Evolutionary conservation across 2,797 vertebrate species (phyloP).

Genomic region (Alfaro cultratus): DNA sequence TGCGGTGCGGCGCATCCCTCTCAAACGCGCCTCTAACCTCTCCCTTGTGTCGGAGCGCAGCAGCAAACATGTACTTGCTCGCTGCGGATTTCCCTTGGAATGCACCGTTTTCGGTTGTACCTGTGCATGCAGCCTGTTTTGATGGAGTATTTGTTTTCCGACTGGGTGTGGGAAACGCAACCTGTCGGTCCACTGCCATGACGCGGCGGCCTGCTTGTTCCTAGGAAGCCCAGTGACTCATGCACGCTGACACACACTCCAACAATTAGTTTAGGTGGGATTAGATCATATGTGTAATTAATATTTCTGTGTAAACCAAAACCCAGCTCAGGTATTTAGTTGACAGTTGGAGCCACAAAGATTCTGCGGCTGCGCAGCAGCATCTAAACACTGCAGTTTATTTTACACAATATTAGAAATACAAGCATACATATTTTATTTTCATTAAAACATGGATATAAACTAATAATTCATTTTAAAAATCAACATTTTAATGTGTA

Average conservation of each 20-base stretch:
- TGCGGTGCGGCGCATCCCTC: slow-evolving; percentile 42
- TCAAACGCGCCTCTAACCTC: slow-evolving; percentile 75
- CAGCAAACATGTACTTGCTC: slow-evolving; percentile 80
- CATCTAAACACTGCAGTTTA: no score
- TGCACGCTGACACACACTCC: slow-evolving; percentile 33
- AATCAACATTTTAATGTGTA: no score
- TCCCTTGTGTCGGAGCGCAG: slow-evolving; percentile 72
- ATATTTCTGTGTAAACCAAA: slow-evolving; percentile 15
- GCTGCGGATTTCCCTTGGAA: slow-evolving; percentile 83
- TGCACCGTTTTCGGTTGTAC: slow-evolving; percentile 78
- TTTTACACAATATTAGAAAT: no score
- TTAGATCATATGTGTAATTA: slow-evolving; percentile 56
- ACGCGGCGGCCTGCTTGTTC: slow-evolving; percentile 42
- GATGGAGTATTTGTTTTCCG: slow-evolving; percentile 83
- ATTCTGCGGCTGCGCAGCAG: no score
- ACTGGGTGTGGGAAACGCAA: slow-evolving; percentile 82
- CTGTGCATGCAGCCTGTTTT: slow-evolving; percentile 77
- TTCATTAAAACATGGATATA: no score
- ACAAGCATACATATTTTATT: no score
- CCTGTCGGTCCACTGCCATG: slow-evolving; percentile 80
- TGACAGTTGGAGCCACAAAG: slow-evolving; percentile 11
- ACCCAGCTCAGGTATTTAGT: slow-evolving; percentile 46
- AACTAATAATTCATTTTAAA: no score
- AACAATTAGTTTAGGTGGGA: slow-evolving; percentile 55
- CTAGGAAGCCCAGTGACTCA: slow-evolving; percentile 63